Evolutionary conservation across 2,888 invertebrate species (phyloP).

Genomic region (Dinocampus coccinellae): DNA sequence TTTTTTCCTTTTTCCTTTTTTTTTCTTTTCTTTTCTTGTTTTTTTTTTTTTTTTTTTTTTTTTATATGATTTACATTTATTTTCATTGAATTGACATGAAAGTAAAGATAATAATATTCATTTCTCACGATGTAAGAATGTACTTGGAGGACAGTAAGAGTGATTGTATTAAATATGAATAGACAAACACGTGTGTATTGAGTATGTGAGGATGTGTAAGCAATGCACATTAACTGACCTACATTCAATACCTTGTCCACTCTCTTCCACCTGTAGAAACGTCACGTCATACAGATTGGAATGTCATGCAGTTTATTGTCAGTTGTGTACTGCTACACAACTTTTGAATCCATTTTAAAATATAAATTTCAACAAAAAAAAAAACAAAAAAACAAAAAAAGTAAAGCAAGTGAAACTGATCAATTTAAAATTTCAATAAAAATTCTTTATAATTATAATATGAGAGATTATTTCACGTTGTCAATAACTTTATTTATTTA

Average conservation of each 20-base stretch:
- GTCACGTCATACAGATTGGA: neutral
- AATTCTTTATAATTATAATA: too few relatives aligned
- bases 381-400: too few relatives aligned
- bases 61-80: neutral
- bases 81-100: neutral
- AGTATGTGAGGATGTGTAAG: neutral
- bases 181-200: too few relatives aligned
- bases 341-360: neutral
- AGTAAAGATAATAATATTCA: neutral
- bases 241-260: neutral
- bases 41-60: too few relatives aligned
- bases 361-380: neutral
- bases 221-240: conserved; percentile 13
- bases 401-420: too few relatives aligned
- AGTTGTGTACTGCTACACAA: neutral
- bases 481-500: too few relatives aligned
- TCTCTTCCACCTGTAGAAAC: neutral
- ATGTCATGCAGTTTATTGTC: neutral
- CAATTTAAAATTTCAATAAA: too few relatives aligned
- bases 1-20: too few relatives aligned
- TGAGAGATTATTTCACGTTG: too few relatives aligned
- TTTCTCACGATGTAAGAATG: neutral
- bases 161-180: neutral
- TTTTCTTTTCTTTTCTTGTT: too few relatives aligned
- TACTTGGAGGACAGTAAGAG: neutral